Evolutionary conservation across 2,113 vertebrate genomes (phyloP).

Genomic region (Atrichornis clamosus): DNA sequence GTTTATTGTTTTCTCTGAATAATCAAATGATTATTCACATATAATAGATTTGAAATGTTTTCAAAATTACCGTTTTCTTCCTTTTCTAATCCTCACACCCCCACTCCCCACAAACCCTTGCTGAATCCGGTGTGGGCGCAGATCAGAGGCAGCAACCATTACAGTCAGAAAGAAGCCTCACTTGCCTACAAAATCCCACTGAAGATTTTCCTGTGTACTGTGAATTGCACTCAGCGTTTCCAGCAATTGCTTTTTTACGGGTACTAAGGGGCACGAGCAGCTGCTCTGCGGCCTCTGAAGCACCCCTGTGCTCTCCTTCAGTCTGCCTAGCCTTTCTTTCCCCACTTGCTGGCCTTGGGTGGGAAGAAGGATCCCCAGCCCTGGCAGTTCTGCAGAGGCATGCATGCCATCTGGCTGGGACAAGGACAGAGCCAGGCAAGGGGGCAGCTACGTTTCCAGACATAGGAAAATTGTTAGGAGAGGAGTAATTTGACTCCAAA

Average conservation of each 20-base stretch:
- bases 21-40: background rate
- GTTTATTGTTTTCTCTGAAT: background rate
- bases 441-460: background rate
- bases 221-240: background rate
- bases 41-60: background rate
- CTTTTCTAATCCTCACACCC: background rate
- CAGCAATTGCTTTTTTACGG: background rate
- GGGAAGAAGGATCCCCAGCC: background rate
- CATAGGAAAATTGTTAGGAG: background rate
- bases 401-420: fast-evolving
- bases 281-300: fast-evolving
- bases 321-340: background rate
- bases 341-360: background rate
- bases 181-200: background rate
- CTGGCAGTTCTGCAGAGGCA: background rate
- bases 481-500: background rate
- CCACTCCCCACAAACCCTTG: background rate
- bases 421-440: background rate
- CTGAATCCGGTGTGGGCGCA: background rate
- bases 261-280: background rate
- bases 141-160: background rate
- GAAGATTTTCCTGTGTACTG: background rate
- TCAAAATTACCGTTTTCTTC: background rate
- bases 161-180: background rate
- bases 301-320: background rate